A percentile compares a stretch with the other conserved stretches of the same genome.
Conservation (phyloP, 2,113 vertebrate species). For the Rhineura floridana region DNA sequence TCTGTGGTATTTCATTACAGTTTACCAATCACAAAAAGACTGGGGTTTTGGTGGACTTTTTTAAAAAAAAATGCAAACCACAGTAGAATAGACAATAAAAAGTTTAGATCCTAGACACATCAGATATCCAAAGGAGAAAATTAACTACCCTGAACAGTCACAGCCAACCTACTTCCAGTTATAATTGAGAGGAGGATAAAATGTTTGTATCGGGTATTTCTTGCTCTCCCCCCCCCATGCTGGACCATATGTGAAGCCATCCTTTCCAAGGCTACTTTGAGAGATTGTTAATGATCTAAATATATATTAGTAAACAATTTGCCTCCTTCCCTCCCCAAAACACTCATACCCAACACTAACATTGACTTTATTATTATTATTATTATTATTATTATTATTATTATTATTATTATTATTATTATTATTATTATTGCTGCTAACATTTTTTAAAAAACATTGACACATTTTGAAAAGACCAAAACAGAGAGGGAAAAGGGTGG, state of each 20-base stretch:
- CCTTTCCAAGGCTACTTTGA: conserved; percentile 26
- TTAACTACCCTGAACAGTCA: conserved; percentile 24
- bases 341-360: not conserved
- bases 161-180: conserved; percentile 41
- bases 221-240: not conserved
- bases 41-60: too few relatives aligned
- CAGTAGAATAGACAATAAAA: conserved; percentile 20
- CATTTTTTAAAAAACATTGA: conserved; percentile 50
- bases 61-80: conserved; percentile 23
- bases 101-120: conserved; percentile 21
- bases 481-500: not conserved
- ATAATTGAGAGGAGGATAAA: conserved; percentile 47
- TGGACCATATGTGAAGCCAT: conserved; percentile 15
- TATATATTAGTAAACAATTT: conserved; percentile 26
- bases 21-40: conserved; percentile 33
- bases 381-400: not conserved
- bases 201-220: conserved; percentile 19
- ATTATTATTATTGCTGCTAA: conserved; percentile 11
- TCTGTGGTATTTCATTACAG: conserved; percentile 29
- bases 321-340: not conserved
- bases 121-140: conserved; percentile 28
- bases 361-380: too few relatives aligned
- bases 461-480: conserved; percentile 21
- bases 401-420: not conserved
- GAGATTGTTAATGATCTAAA: conserved; percentile 40